Conservation (phyloP, 1,140 invertebrate species). For the Periplaneta americana region DNA sequence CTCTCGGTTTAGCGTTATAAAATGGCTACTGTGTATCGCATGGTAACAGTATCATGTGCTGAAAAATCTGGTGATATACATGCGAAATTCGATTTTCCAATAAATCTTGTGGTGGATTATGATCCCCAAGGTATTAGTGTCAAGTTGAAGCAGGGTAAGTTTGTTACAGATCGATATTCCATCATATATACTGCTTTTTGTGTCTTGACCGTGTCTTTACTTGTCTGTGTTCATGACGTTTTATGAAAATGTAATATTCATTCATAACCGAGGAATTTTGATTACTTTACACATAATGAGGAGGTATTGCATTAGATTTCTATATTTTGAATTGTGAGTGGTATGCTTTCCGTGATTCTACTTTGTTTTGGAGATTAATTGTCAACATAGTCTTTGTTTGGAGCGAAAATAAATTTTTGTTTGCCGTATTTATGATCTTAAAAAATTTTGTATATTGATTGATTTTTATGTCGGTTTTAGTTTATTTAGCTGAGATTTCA, state of each 20-base stretch:
- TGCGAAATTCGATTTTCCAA: slow-evolving; percentile 61
- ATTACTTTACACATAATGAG: not conserved
- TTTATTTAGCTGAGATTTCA: not conserved
- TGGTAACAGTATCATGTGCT: slow-evolving; percentile 60
- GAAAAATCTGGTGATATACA: slow-evolving; percentile 58
- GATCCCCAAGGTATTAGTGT: slow-evolving; percentile 69
- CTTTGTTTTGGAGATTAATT: not conserved
- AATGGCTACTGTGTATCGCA: slow-evolving; percentile 66
- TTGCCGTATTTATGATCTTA: not conserved
- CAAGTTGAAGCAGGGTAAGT: slow-evolving; percentile 54
- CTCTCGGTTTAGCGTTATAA: slow-evolving; percentile 30
- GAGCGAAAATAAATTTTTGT: not conserved
- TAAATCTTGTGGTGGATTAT: slow-evolving; percentile 63
- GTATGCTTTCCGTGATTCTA: not conserved
- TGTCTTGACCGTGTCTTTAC: not conserved
- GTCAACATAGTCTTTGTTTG: not conserved
- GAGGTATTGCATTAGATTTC: not conserved
- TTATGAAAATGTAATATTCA: not conserved
- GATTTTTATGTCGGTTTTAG: not conserved
- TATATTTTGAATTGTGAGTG: not conserved
- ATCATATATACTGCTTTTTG: not conserved
- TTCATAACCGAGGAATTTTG: not conserved
- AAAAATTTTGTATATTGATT: not conserved
- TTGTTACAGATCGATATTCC: not conserved
- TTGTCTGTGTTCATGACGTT: not conserved